These are phyloP conservation scores for Desmophyllum pertusum DNA, from an alignment of 92 coral and sea anemone genomes.

Conservation along the genomic window DNA sequence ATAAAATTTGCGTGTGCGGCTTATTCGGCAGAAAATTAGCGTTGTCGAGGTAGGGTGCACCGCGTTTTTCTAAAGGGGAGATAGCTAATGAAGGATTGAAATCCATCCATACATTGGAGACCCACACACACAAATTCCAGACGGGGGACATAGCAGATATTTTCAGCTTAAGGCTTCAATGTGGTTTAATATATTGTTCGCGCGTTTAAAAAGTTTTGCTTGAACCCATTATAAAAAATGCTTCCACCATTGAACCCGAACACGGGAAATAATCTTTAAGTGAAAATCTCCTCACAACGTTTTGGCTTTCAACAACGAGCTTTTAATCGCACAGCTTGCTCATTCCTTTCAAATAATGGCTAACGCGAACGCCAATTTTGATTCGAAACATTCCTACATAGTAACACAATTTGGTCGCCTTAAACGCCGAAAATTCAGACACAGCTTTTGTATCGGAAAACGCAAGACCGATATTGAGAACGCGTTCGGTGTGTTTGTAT, in stretches of 20 bases:
- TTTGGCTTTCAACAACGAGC: neutral
- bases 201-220: slow-evolving; percentile 8
- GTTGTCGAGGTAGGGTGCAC: slow-evolving; percentile 21
- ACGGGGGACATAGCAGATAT: slow-evolving; percentile 14
- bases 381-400: slow-evolving; percentile 9
- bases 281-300: neutral
- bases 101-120: neutral
- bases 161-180: neutral
- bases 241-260: too few species aligned
- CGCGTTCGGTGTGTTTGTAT: neutral
- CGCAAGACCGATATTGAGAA: neutral
- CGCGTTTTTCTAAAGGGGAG: neutral
- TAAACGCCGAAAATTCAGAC: neutral
- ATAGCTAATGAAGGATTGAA: slow-evolving; percentile 23
- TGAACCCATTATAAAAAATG: neutral
- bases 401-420: slow-evolving; percentile 5
- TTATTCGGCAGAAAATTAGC: neutral
- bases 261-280: too few species aligned
- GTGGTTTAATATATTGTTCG: slow-evolving; percentile 29
- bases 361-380: slow-evolving; percentile 7
- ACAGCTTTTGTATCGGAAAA: neutral
- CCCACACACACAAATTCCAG: slow-evolving; percentile 11
- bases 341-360: slow-evolving; percentile 11
- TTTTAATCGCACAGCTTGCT: neutral
- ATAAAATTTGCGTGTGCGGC: slow-evolving; percentile 16